Percentiles rank a stretch among this genome's conserved stretches.
Evolutionary conservation across 2,888 invertebrate genomes (phyloP).

Genomic region (Amphipoea oculea): DNA sequence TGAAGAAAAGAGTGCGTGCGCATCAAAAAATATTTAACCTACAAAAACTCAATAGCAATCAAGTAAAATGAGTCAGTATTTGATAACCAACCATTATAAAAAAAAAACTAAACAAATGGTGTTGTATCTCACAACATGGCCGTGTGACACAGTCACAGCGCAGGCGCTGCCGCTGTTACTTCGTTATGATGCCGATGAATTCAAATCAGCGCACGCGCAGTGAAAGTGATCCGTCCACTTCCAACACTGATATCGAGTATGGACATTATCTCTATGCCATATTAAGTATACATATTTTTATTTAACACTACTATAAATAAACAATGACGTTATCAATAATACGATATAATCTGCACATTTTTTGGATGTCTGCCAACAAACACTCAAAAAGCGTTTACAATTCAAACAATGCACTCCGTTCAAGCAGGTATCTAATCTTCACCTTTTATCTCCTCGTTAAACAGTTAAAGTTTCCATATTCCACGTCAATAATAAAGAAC

Average conservation of each 20-base stretch:
- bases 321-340: constrained; percentile 39
- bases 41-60: background rate
- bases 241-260: constrained; percentile 43
- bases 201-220: constrained; percentile 71
- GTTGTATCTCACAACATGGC: constrained; percentile 40
- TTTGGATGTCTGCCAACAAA: constrained; percentile 57
- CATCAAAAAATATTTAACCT: constrained; percentile 1
- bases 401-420: constrained; percentile 24
- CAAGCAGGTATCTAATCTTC: constrained; percentile 16
- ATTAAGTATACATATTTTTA: constrained; percentile 18
- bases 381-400: constrained; percentile 18
- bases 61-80: background rate
- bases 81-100: background rate
- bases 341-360: constrained; percentile 41
- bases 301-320: constrained; percentile 36
- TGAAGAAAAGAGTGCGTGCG: background rate
- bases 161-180: constrained; percentile 37
- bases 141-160: constrained; percentile 35
- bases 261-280: constrained; percentile 46
- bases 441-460: constrained; percentile 21
- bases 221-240: constrained; percentile 72
- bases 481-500: constrained; percentile 45
- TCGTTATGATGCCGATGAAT: constrained; percentile 46
- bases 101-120: constrained; percentile 28
- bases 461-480: constrained; percentile 24